phyloP scores from a whole-genome alignment of 2,797 vertebrate species.

The Syndactyla subalaris region DNA sequence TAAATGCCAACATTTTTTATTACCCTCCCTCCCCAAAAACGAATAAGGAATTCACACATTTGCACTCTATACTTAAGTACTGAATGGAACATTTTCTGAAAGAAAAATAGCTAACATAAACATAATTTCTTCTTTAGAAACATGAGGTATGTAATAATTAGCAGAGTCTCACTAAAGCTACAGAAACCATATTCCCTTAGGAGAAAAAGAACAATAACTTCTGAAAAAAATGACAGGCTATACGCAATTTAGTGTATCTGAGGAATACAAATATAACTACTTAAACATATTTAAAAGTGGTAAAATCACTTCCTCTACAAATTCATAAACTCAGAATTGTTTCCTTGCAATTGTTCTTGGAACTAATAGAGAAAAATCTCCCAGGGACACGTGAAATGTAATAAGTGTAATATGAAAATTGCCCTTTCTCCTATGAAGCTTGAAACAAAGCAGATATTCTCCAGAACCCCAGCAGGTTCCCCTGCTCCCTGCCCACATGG shows the following conservation, averaged over 20 bases:
- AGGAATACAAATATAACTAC: constrained; percentile 11
- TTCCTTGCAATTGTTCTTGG: constrained; percentile 48
- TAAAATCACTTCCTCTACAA: constrained; percentile 31
- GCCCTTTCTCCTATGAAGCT: constrained; percentile 2
- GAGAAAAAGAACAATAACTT: constrained; percentile 6
- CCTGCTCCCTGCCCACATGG: background rate
- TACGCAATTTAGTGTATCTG: background rate
- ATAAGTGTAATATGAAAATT: constrained; percentile 12
- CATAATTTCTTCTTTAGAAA: constrained; percentile 13
- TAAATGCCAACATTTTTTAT: background rate
- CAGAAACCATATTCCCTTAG: background rate
- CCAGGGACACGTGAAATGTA: background rate
- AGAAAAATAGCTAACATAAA: constrained; percentile 26
- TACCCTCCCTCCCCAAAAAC: background rate
- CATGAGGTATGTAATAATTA: background rate
- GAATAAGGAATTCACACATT: background rate
- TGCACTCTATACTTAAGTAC: background rate
- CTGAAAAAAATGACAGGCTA: background rate
- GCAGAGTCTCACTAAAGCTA: background rate
- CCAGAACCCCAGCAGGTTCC: constrained; percentile 42
- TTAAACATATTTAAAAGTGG: constrained; percentile 8
- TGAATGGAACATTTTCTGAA: constrained; percentile 5
- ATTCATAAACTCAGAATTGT: constrained; percentile 43
- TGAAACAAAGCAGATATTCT: constrained; percentile 22
- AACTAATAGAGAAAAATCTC: constrained; percentile 41